Evolutionary conservation across 2,888 invertebrate species (phyloP).

Genomic region (Hyppa rectilinea): DNA sequence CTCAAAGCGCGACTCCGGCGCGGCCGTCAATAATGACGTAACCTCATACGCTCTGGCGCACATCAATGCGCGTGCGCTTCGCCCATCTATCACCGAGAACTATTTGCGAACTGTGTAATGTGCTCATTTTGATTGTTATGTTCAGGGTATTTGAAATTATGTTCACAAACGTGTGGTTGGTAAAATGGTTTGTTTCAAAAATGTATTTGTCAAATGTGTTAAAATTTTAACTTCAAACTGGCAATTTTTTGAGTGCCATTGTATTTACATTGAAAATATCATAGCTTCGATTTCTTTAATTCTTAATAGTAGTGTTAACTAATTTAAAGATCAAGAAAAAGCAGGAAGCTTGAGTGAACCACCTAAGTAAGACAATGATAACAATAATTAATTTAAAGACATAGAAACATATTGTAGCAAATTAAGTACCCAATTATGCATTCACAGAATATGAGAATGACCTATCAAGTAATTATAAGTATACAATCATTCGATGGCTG

Average conservation of each 20-base stretch:
- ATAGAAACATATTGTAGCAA: too few relatives aligned
- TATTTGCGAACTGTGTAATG: slow-evolving; percentile 44
- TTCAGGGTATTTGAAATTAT: slow-evolving; percentile 5
- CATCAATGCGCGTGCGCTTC: slow-evolving; percentile 43
- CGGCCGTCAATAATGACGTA: slow-evolving; percentile 49
- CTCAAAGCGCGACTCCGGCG: slow-evolving; percentile 48
- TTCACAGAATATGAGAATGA: not conserved
- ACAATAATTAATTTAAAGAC: not conserved
- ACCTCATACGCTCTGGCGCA: slow-evolving; percentile 50
- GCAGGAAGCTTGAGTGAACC: not conserved
- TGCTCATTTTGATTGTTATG: slow-evolving; percentile 14
- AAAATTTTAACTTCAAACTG: not conserved
- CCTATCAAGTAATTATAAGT: not conserved
- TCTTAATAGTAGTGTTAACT: too few relatives aligned
- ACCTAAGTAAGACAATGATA: too few relatives aligned
- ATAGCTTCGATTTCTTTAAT: not conserved
- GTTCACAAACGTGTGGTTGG: not conserved
- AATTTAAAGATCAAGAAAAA: not conserved
- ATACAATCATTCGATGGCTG: slow-evolving; percentile 5
- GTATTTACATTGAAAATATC: too few relatives aligned
- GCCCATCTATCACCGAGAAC: slow-evolving; percentile 39
- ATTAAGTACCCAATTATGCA: not conserved
- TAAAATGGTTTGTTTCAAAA: not conserved
- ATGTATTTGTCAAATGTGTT: not conserved
- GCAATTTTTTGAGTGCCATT: too few relatives aligned